Conservation (phyloP, 2,888 invertebrate genomes). For the Steinernema scapterisci region DNA sequence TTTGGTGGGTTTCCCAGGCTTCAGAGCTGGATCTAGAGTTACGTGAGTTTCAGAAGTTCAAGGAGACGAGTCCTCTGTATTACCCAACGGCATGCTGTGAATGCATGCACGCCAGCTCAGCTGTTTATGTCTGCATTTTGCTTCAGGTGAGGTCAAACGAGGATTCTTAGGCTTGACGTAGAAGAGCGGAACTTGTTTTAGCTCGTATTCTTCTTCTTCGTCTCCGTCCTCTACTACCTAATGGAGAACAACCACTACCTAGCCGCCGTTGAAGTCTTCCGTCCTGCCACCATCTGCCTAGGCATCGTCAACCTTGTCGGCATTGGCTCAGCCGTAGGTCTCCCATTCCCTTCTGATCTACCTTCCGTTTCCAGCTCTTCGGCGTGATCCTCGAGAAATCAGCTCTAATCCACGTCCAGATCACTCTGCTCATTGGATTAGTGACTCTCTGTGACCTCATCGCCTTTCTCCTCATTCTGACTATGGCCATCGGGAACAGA, state of each 20-base stretch:
- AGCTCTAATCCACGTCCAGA: constrained; percentile 52
- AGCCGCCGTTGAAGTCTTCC: constrained; percentile 49
- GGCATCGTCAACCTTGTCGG: constrained; percentile 45
- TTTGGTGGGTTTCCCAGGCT: not conserved
- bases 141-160: constrained; percentile 39
- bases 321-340: constrained; percentile 44
- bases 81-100: constrained; percentile 51
- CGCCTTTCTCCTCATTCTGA: constrained; percentile 56
- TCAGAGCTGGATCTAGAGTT: not conserved
- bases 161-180: not conserved
- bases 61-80: constrained; percentile 34
- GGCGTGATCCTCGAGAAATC: constrained; percentile 46
- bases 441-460: constrained; percentile 62
- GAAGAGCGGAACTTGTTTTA: constrained; percentile 33
- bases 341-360: not conserved
- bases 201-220: constrained; percentile 46
- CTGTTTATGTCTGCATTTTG: constrained; percentile 47
- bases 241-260: constrained; percentile 52
- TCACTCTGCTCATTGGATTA: constrained; percentile 52
- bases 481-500: constrained; percentile 58
- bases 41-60: constrained; percentile 2
- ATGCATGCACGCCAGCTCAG: constrained; percentile 46
- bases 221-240: constrained; percentile 50
- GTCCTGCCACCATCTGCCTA: constrained; percentile 49
- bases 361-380: constrained; percentile 44